phyloP scores from a whole-genome alignment of 2,113 vertebrate species.

The human region GRCh38 chr19:8046501-8047000 shows the following conservation, averaged over 20 bases:
- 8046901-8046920: too few relatives aligned
- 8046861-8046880: fast-evolving
- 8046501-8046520: neutral
- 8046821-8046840: too few relatives aligned
- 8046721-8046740: neutral
- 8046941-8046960: neutral
- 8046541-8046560: neutral
- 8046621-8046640: neutral
- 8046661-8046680: neutral
- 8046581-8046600: neutral
- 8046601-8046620: neutral
- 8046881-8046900: too few relatives aligned
- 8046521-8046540: neutral
- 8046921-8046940: too few relatives aligned
- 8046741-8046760: neutral
- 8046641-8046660: neutral
- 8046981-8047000: neutral
- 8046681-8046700: neutral
- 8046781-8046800: neutral
- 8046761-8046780: too few relatives aligned
- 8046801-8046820: neutral
- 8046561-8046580: neutral
- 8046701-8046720: neutral
- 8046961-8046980: conserved; percentile 42
- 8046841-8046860: fast-evolving